Base-by-base conservation (phyloP, 2,888 invertebrate species). In the Caenorhabditis virilis region DNA sequence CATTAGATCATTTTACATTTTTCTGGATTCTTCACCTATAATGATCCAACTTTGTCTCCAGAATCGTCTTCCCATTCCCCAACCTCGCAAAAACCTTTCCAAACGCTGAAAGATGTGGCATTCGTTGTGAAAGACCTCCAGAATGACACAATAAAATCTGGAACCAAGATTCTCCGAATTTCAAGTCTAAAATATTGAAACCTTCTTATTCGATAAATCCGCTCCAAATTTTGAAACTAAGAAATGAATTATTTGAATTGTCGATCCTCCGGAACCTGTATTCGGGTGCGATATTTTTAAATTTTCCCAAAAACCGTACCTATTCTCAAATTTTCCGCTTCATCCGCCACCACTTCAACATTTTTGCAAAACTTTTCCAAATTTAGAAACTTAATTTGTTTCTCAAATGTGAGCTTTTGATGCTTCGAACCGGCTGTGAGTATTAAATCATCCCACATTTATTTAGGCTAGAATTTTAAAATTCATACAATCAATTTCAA, bases 41-140 rank as follows among this genome's bases (percentile, higher is more conserved):
- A 50, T 78, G 69, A 1, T 84, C 82, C 30, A 85, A 74, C 73
- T 85, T 85, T 4, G 84, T 60, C 56, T 85, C 85, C 23, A 85
- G 67, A 78, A 85, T 27, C 0, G 63, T 71, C 9, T 41, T 55
- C 2, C 43, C 49, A 16, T 65, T 59, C 5, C 85, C 84, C 5
- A 85, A 66, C 26, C 80, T 72, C 5, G 83, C 80, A 61, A 85
- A 85, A 7, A 84, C 77, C 68, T 86, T 86, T 2, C 85, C 85
- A 3, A 84, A 79, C 7, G 83, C 77, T 51, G 84, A 84, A 13
- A 84, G 78, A 74, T 84, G 85, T 2, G 85, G 85, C 80, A 85
- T 82, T 33, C 85, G 69, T 69, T 85, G 84, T 50, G 85, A 85
- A 68, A 84, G 81, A 1, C 85, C 85, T 11, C 85, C 85, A 15